These are phyloP conservation scores for Nasonia oneida DNA, from an alignment of 2,888 invertebrate species.

Conservation along the genomic window DNA sequence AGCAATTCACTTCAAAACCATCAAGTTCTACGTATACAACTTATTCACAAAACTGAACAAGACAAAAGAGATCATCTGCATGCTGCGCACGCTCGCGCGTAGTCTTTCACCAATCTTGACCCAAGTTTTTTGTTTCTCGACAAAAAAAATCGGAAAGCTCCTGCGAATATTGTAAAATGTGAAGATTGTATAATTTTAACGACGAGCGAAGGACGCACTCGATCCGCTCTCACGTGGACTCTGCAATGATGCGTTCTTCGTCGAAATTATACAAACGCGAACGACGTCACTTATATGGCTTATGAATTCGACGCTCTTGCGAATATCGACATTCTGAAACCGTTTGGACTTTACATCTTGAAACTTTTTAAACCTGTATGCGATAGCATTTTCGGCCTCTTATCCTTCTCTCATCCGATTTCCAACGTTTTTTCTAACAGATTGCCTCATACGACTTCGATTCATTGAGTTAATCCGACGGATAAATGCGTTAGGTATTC, in stretches of 20 bases:
- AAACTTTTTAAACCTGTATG: no score
- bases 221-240: neutral
- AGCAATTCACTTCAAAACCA: neutral
- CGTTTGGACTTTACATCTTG: neutral
- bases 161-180: neutral
- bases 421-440: neutral
- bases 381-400: no score
- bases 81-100: neutral
- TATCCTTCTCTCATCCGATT: neutral
- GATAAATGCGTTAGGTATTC: slow-evolving; percentile 27
- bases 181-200: neutral
- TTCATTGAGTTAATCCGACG: slow-evolving; percentile 25
- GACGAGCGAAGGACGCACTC: neutral
- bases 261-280: neutral
- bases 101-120: neutral
- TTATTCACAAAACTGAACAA: neutral
- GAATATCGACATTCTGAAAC: neutral
- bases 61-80: slow-evolving; percentile 2
- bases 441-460: neutral
- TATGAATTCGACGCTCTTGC: neutral
- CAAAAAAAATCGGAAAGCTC: neutral
- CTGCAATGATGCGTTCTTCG: neutral
- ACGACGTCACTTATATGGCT: neutral
- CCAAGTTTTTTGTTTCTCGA: neutral
- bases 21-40: neutral